Evolutionary conservation across 1,140 invertebrate species (phyloP), one percentile per base, ranked within the genome.

Genomic region (Drosophila pseudoananassae): DNA sequence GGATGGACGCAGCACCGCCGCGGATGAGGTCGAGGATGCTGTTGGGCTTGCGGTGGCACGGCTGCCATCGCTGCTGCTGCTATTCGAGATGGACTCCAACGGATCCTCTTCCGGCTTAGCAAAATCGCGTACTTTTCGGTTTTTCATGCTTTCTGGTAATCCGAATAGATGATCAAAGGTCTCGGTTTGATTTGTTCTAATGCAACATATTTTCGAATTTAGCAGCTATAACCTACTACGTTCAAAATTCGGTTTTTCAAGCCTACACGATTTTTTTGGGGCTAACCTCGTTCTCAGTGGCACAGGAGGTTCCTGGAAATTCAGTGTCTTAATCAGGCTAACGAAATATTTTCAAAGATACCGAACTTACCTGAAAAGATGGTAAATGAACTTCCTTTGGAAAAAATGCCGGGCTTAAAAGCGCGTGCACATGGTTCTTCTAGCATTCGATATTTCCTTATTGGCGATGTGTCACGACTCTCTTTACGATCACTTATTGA

Each of bases 151-250:
- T 14, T 33, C 53, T 23, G 49, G 20, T 65, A 49, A 29, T 56
- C 57, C 27, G 53, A 79, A 66, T 63, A 45, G 36, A 50, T 64
- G 47, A 58, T 53, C 49, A 76, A 81, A 73, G 53, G 50, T 23
- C 50, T 63, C n/a, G 45, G 72, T 59, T 31, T 49, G 46, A 57
- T 51, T 57, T 64, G 43, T 25, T 47, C 49, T 60, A 64, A 17
- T 54, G 50, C 14, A 61, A 49, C 50, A 43, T 54, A 40, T 76
- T 84, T 58, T 71, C 29, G 60, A 83, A 76, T 84, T 83, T 83
- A 59, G 80, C 64, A 71, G 70, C 53, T 56, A 40, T 58, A 46
- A 56, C 77, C 80, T 79, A 78, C 78, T 82, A 55, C 10, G 47
- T 15, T 31, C 2, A 23, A 29, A 10, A 46, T 17, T 33, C 4